phyloP scores from a whole-genome alignment of 2,888 invertebrate genomes.

The Drosophila falleni region DNA sequence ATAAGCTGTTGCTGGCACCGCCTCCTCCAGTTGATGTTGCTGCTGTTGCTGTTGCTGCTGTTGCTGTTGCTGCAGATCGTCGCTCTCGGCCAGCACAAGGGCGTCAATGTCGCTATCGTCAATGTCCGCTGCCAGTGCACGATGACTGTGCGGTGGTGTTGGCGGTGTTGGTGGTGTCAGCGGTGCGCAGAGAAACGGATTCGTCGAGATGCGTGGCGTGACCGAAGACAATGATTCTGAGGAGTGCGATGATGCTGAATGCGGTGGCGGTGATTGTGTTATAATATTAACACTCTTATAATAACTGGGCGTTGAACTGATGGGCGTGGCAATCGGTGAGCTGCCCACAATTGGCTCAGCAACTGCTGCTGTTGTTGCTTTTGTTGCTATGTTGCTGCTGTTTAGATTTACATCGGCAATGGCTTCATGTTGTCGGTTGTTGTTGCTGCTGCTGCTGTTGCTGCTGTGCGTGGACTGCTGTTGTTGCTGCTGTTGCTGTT shows the following conservation, averaged over 20 bases:
- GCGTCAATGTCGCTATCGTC: conserved; percentile 40
- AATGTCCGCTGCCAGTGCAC: conserved; percentile 12
- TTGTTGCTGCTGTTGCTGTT: conserved; percentile 80
- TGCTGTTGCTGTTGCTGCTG: conserved; percentile 13
- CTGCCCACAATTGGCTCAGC: conserved; percentile 40
- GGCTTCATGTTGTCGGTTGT: conserved; percentile 51
- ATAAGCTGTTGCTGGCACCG: conserved; percentile 72
- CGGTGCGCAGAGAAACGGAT: conserved; percentile 83
- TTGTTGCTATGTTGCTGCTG: conserved; percentile 41
- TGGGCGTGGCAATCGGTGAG: conserved; percentile 31
- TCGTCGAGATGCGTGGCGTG: conserved; percentile 85
- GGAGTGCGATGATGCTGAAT: conserved; percentile 84
- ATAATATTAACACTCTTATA: conserved; percentile 81
- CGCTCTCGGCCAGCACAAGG: conserved; percentile 31
- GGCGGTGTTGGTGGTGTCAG: conserved; percentile 63
- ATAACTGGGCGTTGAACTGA: conserved; percentile 62
- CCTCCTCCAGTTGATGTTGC: conserved; percentile 25
- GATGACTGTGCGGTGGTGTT: conserved; percentile 20
- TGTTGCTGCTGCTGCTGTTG: conserved; percentile 18
- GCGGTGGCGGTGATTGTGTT: conserved; percentile 83
- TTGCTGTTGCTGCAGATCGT: conserved; percentile 19
- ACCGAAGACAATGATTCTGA: conserved; percentile 85
- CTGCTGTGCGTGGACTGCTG: conserved; percentile 9
- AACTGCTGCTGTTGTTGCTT: conserved; percentile 29
- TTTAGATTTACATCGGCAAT: conserved; percentile 58